phyloP scores from a whole-genome alignment of 2,797 vertebrate species.

The Cheirogaleus major region DNA sequence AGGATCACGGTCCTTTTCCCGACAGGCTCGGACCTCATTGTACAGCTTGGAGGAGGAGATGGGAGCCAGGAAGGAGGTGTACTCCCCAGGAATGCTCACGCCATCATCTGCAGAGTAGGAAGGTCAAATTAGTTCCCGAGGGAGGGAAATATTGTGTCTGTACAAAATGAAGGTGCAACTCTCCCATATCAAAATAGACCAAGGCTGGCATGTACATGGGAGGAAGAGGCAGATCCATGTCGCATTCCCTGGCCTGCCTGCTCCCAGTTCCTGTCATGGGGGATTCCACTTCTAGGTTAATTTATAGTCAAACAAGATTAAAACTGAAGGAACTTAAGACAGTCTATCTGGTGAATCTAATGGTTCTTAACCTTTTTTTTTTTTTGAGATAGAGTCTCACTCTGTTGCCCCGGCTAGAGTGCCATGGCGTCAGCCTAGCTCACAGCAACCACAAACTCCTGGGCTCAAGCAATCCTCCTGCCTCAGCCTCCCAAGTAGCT shows the following conservation, averaged over 20 bases:
- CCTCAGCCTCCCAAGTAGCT: too few species aligned
- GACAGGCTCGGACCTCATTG: conserved; percentile 94
- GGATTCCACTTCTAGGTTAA: neutral
- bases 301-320: conserved; percentile 17
- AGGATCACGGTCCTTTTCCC: conserved; percentile 94
- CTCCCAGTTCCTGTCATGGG: neutral
- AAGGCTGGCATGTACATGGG: neutral
- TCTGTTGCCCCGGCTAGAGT: too few species aligned
- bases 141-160: neutral
- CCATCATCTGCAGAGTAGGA: conserved; percentile 86
- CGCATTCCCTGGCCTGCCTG: neutral
- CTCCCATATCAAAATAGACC: neutral
- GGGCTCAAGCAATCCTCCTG: too few species aligned
- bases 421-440: too few species aligned
- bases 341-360: neutral
- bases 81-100: conserved; percentile 94
- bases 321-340: conserved; percentile 28
- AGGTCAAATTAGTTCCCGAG: conserved; percentile 3
- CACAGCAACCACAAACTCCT: too few species aligned
- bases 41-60: conserved; percentile 97
- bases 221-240: neutral
- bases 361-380: neutral
- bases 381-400: too few species aligned
- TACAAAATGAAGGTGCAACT: neutral
- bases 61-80: conserved; percentile 95